Percentiles rank a stretch among this genome's conserved stretches.
phyloP scores from a whole-genome alignment of 1,140 invertebrate species.

The Hydropsyche tenuis region DNA sequence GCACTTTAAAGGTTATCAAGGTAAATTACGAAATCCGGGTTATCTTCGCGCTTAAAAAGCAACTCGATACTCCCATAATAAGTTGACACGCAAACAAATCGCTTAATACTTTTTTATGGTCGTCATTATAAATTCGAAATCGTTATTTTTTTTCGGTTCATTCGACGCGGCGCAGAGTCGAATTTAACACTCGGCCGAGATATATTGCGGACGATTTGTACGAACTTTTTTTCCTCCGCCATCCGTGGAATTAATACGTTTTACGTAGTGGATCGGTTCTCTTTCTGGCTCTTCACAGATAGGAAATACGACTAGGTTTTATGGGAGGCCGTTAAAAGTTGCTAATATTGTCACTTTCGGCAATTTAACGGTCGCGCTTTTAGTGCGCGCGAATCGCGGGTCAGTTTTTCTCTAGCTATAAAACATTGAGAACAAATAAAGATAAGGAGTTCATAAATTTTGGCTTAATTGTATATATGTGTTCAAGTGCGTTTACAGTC shows the following conservation, averaged over 20 bases:
- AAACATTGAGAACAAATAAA: too few relatives aligned
- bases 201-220: too few relatives aligned
- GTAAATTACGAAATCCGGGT: neutral
- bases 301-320: neutral
- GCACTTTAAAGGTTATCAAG: slow-evolving; percentile 15
- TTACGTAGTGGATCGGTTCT: too few relatives aligned
- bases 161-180: too few relatives aligned
- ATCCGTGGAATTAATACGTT: too few relatives aligned
- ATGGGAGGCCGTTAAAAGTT: neutral
- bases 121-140: neutral
- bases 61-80: slow-evolving; percentile 9
- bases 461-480: too few relatives aligned
- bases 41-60: neutral
- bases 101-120: neutral
- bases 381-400: neutral
- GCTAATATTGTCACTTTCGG: neutral
- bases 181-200: neutral
- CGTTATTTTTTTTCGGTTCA: neutral
- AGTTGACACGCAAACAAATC: too few relatives aligned
- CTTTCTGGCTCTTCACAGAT: too few relatives aligned
- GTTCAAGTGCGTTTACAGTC: too few relatives aligned
- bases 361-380: neutral
- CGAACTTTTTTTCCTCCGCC: too few relatives aligned
- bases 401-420: too few relatives aligned
- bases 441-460: too few relatives aligned